phyloP scores from a whole-genome alignment of 2,797 vertebrate species.

The Sebastes aleutianus region DNA sequence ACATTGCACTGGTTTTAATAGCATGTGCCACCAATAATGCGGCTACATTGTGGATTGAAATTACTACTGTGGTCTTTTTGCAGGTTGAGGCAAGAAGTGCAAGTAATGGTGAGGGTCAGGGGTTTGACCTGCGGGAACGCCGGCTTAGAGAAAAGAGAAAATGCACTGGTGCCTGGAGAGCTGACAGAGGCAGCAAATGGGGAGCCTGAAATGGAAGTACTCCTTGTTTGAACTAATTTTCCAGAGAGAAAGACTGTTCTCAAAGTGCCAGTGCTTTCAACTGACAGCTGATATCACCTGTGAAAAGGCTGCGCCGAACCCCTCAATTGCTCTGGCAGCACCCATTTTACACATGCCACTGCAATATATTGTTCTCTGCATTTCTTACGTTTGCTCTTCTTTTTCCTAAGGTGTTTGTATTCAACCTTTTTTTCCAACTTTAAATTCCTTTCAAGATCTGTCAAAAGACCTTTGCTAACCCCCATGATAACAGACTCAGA shows the following conservation, averaged over 20 bases:
- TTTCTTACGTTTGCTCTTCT: background rate
- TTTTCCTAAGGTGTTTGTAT: background rate
- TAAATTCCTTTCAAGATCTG: background rate
- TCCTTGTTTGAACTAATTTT: slow-evolving; percentile 51
- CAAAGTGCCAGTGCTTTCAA: slow-evolving; percentile 36
- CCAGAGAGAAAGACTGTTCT: slow-evolving; percentile 39
- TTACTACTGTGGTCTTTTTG: background rate
- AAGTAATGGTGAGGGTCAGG: slow-evolving; percentile 34
- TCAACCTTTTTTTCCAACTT: background rate
- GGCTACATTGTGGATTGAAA: background rate
- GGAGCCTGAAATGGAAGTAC: slow-evolving; percentile 39
- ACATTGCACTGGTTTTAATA: background rate
- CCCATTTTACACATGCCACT: slow-evolving; percentile 24
- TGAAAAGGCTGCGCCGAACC: slow-evolving; percentile 13
- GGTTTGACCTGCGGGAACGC: slow-evolving; percentile 29
- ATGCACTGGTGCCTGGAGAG: slow-evolving; percentile 26
- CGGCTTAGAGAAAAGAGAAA: slow-evolving; percentile 17
- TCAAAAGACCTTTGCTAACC: background rate
- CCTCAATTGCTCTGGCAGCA: slow-evolving; percentile 11
- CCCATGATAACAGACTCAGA: background rate
- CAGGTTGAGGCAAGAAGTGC: background rate
- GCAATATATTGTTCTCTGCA: background rate
- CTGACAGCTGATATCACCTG: slow-evolving; percentile 24
- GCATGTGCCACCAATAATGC: background rate
- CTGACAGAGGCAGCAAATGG: slow-evolving; percentile 45